Evolutionary conservation across 2,888 invertebrate species (phyloP), one percentile per base, ranked within the genome.

Genomic region (Diaperis boleti): DNA sequence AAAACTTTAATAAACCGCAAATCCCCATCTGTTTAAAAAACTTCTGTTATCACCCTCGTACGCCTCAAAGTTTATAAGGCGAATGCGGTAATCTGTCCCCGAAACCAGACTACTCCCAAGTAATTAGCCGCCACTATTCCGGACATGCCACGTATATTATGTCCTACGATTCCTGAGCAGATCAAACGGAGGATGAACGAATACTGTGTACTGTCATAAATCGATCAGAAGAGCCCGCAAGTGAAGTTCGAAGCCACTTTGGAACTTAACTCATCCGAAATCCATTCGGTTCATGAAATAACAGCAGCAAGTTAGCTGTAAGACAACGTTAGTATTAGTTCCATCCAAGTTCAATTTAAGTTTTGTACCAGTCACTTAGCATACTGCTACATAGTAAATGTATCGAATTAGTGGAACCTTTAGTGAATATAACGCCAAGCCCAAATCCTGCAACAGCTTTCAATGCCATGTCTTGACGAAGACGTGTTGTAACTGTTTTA

Each of bases 281-380:
- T 59, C 59, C 47, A 59, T 59, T 59, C 56, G 39, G 20, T 4
- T 42, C 22, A 10, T 29, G 39, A 59, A 59, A 49, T 59, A 59
- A 39, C 47, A 47, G 56, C 35, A 15, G 31, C 13, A 31, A 47
- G 35, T 49, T 49, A 49, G 31, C 35, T 56, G 44, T 44, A 56
- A 45, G 49, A 49, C 49, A 49, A 47, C 59, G 37, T 47, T 26
- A 31, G 62, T 33, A 62, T 56, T 60, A 64, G 60, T 60, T 64
- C 49, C 50, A 64, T 52, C 57, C 42, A 50, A 64, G 37, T 64
- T 57, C 61, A 64, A 64, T 61, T 64, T 57, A 64, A 64, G 45
- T 64, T 64, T 52, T 42, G 49, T 56, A 56, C 57, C 47, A 60
- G 61, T 57, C 56, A 64, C 57, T 61, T 61, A 52, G 61, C 59